These are phyloP conservation scores for Lucilia sericata DNA, from an alignment of 1,140 invertebrate species.

Conservation along the genomic window DNA sequence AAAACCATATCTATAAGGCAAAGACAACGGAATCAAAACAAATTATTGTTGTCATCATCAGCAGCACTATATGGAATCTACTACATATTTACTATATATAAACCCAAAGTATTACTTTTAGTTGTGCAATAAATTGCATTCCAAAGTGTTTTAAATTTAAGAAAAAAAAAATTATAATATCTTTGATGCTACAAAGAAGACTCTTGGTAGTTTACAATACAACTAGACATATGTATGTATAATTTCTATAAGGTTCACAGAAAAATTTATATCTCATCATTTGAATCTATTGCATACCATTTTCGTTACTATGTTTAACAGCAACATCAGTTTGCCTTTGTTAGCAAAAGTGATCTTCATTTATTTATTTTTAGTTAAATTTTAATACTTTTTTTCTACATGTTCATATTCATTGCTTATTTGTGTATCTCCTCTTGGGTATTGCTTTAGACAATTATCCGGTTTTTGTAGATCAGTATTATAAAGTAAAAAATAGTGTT, in stretches of 20 bases:
- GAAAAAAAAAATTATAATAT: neutral
- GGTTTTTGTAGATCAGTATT: slow-evolving; percentile 39
- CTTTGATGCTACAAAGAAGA: too few relatives aligned
- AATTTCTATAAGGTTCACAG: neutral
- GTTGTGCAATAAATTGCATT: neutral
- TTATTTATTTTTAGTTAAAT: slow-evolving; percentile 15
- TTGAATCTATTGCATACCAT: slow-evolving; percentile 32
- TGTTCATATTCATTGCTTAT: neutral
- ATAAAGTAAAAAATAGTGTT: slow-evolving; percentile 10
- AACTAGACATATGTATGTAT: neutral
- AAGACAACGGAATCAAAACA: neutral
- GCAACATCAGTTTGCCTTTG: neutral
- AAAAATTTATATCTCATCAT: slow-evolving; percentile 32
- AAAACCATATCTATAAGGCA: neutral
- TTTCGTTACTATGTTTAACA: neutral
- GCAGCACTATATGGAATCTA: neutral
- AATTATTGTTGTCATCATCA: slow-evolving; percentile 12
- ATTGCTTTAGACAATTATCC: slow-evolving; percentile 26
- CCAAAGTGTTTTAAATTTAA: neutral
- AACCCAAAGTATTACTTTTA: neutral
- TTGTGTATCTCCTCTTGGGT: neutral
- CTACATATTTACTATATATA: neutral
- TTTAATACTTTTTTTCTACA: neutral
- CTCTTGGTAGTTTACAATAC: too few relatives aligned
- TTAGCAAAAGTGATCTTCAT: slow-evolving; percentile 39